Evolutionary conservation across 1,140 invertebrate genomes (phyloP).

Genomic region (Scylla paramamosain): DNA sequence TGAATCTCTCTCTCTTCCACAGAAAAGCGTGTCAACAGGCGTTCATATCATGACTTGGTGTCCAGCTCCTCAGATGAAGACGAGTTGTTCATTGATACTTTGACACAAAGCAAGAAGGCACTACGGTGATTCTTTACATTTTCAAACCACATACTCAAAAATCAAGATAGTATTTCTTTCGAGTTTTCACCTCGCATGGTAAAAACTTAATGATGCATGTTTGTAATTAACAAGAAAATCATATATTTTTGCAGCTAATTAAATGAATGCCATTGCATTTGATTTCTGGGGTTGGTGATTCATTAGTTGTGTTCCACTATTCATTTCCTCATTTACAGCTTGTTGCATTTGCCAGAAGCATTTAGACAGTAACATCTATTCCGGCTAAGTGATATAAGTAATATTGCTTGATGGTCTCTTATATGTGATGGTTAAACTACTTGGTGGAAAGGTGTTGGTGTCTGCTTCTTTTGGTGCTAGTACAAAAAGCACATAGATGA

Average conservation of each 20-base stretch:
- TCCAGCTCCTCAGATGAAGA: conserved; percentile 72
- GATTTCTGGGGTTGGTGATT: background rate
- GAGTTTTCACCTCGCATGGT: background rate
- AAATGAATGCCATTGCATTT: background rate
- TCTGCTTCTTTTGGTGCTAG: background rate
- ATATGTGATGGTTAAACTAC: background rate
- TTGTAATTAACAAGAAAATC: background rate
- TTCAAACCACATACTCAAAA: background rate
- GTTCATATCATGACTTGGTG: conserved; percentile 57
- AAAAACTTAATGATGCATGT: background rate
- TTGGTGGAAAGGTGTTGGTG: background rate
- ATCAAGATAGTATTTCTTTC: background rate
- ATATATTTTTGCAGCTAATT: background rate
- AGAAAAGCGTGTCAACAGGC: conserved; percentile 64
- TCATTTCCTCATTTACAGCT: too few species aligned
- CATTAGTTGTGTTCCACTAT: background rate
- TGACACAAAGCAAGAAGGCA: conserved; percentile 29
- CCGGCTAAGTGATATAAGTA: background rate
- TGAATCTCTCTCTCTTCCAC: background rate
- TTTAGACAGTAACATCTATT: too few species aligned
- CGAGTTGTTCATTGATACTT: conserved; percentile 56
- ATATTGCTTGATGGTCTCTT: background rate
- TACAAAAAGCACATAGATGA: background rate
- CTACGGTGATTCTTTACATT: conserved; percentile 24
- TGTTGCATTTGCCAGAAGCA: too few species aligned